Evolutionary conservation across 2,888 invertebrate species (phyloP).

Genomic region (Bimastos eiseni): DNA sequence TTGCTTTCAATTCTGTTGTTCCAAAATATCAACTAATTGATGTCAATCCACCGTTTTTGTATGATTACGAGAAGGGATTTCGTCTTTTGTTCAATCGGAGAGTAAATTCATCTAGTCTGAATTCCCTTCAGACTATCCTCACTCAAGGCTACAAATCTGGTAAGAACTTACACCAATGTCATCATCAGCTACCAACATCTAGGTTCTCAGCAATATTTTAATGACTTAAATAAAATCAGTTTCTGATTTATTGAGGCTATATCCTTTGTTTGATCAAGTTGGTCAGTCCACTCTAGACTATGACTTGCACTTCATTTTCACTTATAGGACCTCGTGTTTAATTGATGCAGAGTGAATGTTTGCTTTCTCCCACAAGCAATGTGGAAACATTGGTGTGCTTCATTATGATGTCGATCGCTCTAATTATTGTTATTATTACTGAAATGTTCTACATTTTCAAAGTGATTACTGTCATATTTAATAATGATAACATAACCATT

Average conservation of each 20-base stretch:
- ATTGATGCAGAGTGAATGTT: neutral
- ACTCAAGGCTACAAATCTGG: neutral
- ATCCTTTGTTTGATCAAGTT: neutral
- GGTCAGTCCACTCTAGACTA: neutral
- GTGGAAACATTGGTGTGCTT: neutral
- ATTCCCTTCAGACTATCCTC: neutral
- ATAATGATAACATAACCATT: too few species aligned
- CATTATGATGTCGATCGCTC: too few species aligned
- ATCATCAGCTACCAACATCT: neutral
- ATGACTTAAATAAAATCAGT: neutral
- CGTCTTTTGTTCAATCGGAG: neutral
- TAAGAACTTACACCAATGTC: neutral
- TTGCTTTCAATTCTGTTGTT: neutral
- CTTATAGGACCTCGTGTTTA: neutral
- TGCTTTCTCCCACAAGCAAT: neutral
- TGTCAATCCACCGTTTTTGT: neutral
- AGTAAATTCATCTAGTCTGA: neutral
- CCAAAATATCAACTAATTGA: neutral
- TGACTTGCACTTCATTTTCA: neutral
- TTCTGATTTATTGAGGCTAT: too few species aligned
- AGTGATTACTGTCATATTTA: too few species aligned
- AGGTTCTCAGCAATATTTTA: neutral
- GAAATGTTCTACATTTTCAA: too few species aligned
- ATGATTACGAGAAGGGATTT: slow-evolving; percentile 15
- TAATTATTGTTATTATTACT: too few species aligned